Evolutionary conservation across 1,140 invertebrate genomes (phyloP).

Genomic region (Chionoecetes opilio): DNA sequence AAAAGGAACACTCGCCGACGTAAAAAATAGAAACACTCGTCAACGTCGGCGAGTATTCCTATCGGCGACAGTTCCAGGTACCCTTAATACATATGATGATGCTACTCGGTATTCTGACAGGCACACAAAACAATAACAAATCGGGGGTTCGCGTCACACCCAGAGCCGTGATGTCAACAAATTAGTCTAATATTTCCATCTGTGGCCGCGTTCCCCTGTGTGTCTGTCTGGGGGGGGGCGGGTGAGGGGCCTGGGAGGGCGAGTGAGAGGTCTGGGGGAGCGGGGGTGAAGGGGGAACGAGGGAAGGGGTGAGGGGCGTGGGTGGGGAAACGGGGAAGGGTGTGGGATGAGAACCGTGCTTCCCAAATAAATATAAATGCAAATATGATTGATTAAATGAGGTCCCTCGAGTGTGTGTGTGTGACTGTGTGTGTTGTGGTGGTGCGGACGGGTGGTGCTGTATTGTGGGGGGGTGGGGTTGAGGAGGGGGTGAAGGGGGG

Average conservation of each 20-base stretch:
- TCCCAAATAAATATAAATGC: constrained; percentile 77
- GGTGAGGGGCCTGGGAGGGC: neutral
- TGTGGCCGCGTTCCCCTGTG: constrained; percentile 25
- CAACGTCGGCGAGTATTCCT: no score
- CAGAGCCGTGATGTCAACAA: constrained; percentile 57
- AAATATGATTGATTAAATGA: constrained; percentile 78
- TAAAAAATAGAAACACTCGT: no score
- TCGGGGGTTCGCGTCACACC: neutral
- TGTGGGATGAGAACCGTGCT: neutral
- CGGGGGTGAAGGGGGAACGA: neutral
- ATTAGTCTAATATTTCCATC: constrained; percentile 70
- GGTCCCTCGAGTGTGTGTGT: constrained; percentile 59
- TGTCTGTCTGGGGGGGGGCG: neutral
- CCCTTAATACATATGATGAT: no score
- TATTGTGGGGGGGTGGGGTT: neutral
- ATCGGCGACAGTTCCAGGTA: no score
- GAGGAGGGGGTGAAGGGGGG: no score
- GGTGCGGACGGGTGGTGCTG: constrained; percentile 7
- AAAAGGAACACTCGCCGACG: no score
- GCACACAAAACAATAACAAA: no score
- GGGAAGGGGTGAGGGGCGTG: neutral
- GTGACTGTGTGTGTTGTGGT: constrained; percentile 8
- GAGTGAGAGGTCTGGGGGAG: neutral
- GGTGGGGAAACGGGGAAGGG: neutral
- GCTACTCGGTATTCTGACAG: no score